Base-by-base conservation (phyloP, 1,140 invertebrate genomes). In the Tribolium castaneum region DNA sequence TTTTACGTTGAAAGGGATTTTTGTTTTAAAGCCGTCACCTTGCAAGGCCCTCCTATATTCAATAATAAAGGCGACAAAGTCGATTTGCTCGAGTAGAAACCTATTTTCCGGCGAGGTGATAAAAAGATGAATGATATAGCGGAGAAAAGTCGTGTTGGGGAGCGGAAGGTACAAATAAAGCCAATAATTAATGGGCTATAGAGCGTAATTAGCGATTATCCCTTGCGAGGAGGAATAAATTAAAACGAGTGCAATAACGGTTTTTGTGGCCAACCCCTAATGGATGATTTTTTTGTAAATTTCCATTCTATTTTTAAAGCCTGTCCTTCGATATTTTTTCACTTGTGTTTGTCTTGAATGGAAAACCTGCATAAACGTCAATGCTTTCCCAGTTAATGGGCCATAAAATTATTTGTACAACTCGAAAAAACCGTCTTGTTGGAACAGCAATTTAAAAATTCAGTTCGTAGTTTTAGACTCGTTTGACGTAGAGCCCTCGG, bases 11-110 rank as follows among this genome's bases (percentile, higher is more conserved):
- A 59, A 66, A 52, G 14, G 59, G n/a, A 35, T 66, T 66, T 35
- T 30, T 34, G 25, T 66, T 66, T 66, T 66, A 66, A 35, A 35
- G 19, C 22, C 59, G 59, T 66, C 59, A 35, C 59, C 59, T 66
- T 30, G 30, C 25, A 30, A 3, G 1, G 30, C 14, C 16, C 30
- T 16, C 12, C 59, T 66, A 66, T 66, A 66, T 66, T 66, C 59
- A 66, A 66, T 66, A 66, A 66, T 14, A 35, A 19, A 10, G 56
- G n/a, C 30, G 59, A 34, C 30, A 66, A 35, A 66, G 13, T 35
- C 22, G 30, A 66, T 66, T 66, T 35, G 7, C 52, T 16, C n/a
- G 19, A 59, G 9, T 1, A 13, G 34, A 66, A 66, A 35, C 35
- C 3, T 66, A 66, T 34, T 66, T 66, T 39, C 3, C 30, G 56